Evolutionary conservation across 2,797 vertebrate species (phyloP).

Genomic region (Fistularia tabacaria): DNA sequence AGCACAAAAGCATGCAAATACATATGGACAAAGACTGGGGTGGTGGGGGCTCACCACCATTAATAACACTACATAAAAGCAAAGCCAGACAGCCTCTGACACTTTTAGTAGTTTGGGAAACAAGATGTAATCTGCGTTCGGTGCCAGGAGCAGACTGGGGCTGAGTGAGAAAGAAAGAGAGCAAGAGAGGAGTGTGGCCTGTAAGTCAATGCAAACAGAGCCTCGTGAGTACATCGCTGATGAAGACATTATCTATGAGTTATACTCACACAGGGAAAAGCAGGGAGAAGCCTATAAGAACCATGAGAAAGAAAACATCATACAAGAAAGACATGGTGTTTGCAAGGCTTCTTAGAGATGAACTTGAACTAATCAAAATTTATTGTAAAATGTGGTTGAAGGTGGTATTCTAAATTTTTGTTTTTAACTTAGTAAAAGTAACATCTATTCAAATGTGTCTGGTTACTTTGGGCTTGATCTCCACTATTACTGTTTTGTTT

Average conservation of each 20-base stretch:
- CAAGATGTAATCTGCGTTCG: conserved; percentile 77
- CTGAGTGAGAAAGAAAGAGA: conserved; percentile 33
- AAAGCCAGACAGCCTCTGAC: conserved; percentile 76
- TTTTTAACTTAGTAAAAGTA: no score
- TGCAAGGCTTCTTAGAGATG: neutral
- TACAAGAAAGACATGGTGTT: conserved; percentile 6
- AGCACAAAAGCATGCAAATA: conserved; percentile 25
- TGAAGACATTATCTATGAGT: conserved; percentile 70
- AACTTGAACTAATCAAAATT: no score
- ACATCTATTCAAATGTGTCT: no score
- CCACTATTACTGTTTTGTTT: conserved; percentile 16
- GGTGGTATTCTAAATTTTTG: no score
- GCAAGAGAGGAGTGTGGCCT: conserved; percentile 54
- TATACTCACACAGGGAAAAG: conserved; percentile 58
- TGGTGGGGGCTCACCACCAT: conserved; percentile 65
- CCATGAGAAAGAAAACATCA: conserved; percentile 48
- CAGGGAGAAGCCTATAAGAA: conserved; percentile 49
- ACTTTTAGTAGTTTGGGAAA: conserved; percentile 82
- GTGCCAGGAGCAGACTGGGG: conserved; percentile 73
- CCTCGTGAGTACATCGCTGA: conserved; percentile 66
- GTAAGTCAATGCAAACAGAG: conserved; percentile 72
- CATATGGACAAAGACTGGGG: conserved; percentile 57
- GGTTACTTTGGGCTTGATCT: no score
- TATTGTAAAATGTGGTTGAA: no score
- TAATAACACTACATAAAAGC: conserved; percentile 82